These are phyloP conservation scores for Drosophila longiperda DNA, from an alignment of 2,888 invertebrate genomes.

Conservation along the genomic window DNA sequence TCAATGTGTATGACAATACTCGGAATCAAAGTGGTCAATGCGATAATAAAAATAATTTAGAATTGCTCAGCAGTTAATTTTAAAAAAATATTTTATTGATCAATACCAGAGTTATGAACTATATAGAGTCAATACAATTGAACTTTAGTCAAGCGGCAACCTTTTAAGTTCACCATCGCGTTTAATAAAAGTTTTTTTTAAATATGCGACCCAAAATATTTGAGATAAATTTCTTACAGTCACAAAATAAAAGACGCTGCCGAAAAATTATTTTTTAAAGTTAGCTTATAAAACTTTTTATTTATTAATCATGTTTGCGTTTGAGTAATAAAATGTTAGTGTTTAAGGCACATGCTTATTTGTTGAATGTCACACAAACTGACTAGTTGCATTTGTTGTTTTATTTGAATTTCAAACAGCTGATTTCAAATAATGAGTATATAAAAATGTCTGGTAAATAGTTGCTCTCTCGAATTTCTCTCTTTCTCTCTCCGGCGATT, in stretches of 20 bases:
- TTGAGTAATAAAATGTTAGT: conserved; percentile 35
- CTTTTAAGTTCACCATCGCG: conserved; percentile 50
- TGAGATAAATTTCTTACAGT: neutral
- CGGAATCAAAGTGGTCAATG: conserved; percentile 48
- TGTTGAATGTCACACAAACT: conserved; percentile 67
- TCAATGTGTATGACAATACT: conserved; percentile 30
- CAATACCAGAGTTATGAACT: conserved; percentile 36
- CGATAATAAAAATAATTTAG: neutral
- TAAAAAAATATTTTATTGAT: conserved; percentile 48
- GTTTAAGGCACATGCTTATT: conserved; percentile 57
- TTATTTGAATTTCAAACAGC: conserved; percentile 51
- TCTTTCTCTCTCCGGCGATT: conserved; percentile 20
- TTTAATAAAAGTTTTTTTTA: neutral
- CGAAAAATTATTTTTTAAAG: neutral
- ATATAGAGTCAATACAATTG: conserved; percentile 17
- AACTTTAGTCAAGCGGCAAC: conserved; percentile 24
- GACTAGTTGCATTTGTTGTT: conserved; percentile 64
- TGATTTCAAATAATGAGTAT: conserved; percentile 64
- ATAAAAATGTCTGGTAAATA: conserved; percentile 48
- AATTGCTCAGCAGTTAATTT: conserved; percentile 54
- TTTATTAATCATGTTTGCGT: conserved; percentile 50
- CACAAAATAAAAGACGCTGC: neutral
- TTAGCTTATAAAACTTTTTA: conserved; percentile 55
- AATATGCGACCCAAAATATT: neutral
- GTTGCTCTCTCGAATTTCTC: conserved; percentile 32